Conservation (phyloP, 1,140 invertebrate genomes). For the Alviniconcha marisindica region DNA sequence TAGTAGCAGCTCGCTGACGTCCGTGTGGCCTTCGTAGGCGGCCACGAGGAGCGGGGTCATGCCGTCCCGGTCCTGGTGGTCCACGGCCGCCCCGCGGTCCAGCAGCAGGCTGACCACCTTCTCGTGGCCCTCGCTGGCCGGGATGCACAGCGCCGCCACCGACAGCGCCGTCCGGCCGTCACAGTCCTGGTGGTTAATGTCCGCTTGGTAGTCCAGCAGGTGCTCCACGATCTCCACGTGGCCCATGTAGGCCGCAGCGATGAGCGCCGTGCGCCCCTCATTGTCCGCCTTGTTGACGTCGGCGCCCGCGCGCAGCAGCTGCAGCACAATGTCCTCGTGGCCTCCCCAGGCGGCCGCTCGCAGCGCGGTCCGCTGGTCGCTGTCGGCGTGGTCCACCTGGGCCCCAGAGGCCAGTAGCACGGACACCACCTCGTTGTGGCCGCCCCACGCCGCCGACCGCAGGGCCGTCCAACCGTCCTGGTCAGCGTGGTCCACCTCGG, state of each 20-base stretch:
- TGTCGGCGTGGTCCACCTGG: conserved; percentile 88
- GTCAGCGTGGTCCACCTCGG: conserved; percentile 74
- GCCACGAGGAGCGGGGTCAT: conserved; percentile 95
- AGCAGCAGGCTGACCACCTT: conserved; percentile 80
- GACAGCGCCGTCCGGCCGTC: conserved; percentile 78
- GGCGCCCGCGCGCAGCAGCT: conserved; percentile 89
- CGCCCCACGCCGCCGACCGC: conserved; percentile 89
- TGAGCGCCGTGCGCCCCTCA: conserved; percentile 85
- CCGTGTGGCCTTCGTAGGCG: conserved; percentile 79
- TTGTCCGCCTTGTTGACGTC: conserved; percentile 86
- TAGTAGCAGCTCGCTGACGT: conserved; percentile 89
- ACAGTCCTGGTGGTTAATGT: conserved; percentile 74
- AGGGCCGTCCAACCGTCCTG: conserved; percentile 78
- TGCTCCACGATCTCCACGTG: conserved; percentile 78
- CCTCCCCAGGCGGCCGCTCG: conserved; percentile 94
- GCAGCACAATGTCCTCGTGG: conserved; percentile 92
- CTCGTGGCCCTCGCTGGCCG: conserved; percentile 85
- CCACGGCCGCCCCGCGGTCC: conserved; percentile 84
- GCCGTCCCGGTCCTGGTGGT: conserved; percentile 94
- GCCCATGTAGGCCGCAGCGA: conserved; percentile 80
- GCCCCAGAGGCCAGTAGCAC: conserved; percentile 88
- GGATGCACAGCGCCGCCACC: conserved; percentile 80
- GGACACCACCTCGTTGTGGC: conserved; percentile 85
- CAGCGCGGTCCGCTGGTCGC: conserved; percentile 90
- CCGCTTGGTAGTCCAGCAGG: conserved; percentile 68